Evolutionary conservation across 2,113 vertebrate species (phyloP).

Genomic region (Zosterops pallidus): DNA sequence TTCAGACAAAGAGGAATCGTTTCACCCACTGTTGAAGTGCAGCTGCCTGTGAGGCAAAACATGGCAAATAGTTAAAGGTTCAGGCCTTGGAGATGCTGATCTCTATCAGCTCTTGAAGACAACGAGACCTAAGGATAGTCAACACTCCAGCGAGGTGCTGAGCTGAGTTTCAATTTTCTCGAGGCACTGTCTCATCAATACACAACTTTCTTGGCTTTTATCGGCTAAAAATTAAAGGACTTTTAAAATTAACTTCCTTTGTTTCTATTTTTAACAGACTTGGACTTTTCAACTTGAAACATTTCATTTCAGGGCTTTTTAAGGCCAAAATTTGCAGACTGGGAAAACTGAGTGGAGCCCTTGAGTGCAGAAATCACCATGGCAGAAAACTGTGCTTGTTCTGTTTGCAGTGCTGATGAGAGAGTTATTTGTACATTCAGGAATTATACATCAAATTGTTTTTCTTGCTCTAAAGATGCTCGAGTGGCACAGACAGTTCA

Average conservation of each 20-base stretch:
- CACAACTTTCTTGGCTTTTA: not conserved
- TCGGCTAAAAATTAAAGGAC: not conserved
- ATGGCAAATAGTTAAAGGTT: constrained; percentile 48
- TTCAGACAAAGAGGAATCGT: constrained; percentile 16
- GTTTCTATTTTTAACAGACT: constrained; percentile 18
- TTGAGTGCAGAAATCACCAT: not conserved
- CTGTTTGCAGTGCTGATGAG: not conserved
- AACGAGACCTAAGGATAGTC: constrained; percentile 26
- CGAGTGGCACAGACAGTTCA: not conserved
- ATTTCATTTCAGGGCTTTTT: not conserved
- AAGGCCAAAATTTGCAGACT: not conserved
- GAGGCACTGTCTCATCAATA: not conserved
- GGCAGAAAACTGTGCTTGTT: not conserved
- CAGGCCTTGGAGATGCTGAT: constrained; percentile 21
- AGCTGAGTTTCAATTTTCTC: not conserved
- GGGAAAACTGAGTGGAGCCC: not conserved
- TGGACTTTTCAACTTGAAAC: constrained; percentile 49
- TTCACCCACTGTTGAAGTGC: constrained; percentile 25
- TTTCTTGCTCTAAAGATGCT: not conserved
- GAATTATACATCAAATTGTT: not conserved
- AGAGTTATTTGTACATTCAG: not conserved
- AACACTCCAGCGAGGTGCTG: not conserved
- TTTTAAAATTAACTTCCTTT: constrained; percentile 43
- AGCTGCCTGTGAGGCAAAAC: constrained; percentile 57
- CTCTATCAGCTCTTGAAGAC: constrained; percentile 36